Percentiles rank a stretch among this genome's conserved stretches.
Conservation (phyloP, 35 echinoderm and acorn worm species). For the Ptychodera flava region DNA sequence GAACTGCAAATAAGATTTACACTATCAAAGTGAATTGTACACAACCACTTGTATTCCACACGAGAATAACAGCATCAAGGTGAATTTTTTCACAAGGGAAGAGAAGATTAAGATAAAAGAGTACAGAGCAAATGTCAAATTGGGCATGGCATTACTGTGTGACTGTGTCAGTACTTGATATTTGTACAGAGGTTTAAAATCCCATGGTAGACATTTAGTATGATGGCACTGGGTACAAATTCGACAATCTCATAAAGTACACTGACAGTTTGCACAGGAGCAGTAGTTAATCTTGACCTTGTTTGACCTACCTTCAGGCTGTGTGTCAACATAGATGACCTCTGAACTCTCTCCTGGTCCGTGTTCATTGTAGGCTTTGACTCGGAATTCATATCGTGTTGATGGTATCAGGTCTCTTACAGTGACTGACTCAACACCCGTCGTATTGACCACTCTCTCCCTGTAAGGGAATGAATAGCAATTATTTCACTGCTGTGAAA, state of each 20-base stretch:
- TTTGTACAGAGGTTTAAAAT: too few relatives aligned
- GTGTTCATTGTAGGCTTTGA: constrained; percentile 5
- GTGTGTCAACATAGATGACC: background rate
- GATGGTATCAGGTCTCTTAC: constrained; percentile 5
- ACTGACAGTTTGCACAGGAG: too few relatives aligned
- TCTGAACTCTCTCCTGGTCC: constrained; percentile 7
- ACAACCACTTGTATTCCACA: too few relatives aligned
- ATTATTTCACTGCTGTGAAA: too few relatives aligned
- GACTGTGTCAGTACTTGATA: background rate
- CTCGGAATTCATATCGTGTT: background rate
- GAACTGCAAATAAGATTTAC: background rate
- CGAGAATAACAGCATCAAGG: too few relatives aligned
- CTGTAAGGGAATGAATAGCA: background rate
- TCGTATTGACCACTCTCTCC: constrained; percentile 18
- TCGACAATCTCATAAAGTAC: too few relatives aligned
- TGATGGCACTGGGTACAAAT: too few relatives aligned
- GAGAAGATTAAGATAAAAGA: too few relatives aligned
- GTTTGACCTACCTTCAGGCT: constrained; percentile 6
- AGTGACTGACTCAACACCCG: background rate
- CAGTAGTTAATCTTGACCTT: too few relatives aligned
- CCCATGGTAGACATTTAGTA: too few relatives aligned
- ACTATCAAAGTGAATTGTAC: too few relatives aligned
- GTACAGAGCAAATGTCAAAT: background rate
- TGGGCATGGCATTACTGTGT: background rate
- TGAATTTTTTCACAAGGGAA: too few relatives aligned